These are phyloP conservation scores for Ascidia mentula DNA, from an alignment of 23 tunicate species.

Conservation along the genomic window DNA sequence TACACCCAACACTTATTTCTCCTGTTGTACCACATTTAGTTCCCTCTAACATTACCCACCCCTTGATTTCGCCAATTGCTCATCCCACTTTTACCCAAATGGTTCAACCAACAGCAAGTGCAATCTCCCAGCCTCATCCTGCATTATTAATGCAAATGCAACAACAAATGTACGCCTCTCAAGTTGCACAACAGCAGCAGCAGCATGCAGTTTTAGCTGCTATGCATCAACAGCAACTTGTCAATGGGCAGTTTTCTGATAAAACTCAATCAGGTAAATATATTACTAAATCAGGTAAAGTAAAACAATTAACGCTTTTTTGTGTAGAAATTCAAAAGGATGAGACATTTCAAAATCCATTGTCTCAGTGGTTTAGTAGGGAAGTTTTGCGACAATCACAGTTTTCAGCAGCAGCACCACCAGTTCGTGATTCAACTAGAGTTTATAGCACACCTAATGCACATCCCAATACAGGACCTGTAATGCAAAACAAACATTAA, in stretches of 20 bases:
- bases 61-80: slow-evolving; percentile 26
- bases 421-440: too few relatives aligned
- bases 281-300: not conserved
- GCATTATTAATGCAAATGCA: slow-evolving; percentile 76
- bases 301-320: too few relatives aligned
- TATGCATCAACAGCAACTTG: not conserved
- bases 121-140: slow-evolving; percentile 37
- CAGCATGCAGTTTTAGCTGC: slow-evolving; percentile 12
- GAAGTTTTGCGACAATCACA: slow-evolving; percentile 79
- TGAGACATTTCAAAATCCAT: slow-evolving; percentile 49
- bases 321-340: not conserved
- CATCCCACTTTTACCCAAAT: slow-evolving; percentile 34
- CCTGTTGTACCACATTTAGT: slow-evolving; percentile 36
- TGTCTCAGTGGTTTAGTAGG: slow-evolving; percentile 70
- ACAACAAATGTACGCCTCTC: slow-evolving; percentile 31
- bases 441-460: too few relatives aligned
- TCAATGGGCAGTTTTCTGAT: not conserved
- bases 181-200: slow-evolving; percentile 56
- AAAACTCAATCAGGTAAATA: not conserved
- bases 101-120: slow-evolving; percentile 35
- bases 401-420: too few relatives aligned
- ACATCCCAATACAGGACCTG: too few relatives aligned
- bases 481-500: too few relatives aligned
- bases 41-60: slow-evolving; percentile 38
- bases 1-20: slow-evolving; percentile 28